Evolutionary conservation across 2,888 invertebrate species (phyloP), one percentile per base, ranked within the genome.

Genomic region (Cyaniris semiargus): DNA sequence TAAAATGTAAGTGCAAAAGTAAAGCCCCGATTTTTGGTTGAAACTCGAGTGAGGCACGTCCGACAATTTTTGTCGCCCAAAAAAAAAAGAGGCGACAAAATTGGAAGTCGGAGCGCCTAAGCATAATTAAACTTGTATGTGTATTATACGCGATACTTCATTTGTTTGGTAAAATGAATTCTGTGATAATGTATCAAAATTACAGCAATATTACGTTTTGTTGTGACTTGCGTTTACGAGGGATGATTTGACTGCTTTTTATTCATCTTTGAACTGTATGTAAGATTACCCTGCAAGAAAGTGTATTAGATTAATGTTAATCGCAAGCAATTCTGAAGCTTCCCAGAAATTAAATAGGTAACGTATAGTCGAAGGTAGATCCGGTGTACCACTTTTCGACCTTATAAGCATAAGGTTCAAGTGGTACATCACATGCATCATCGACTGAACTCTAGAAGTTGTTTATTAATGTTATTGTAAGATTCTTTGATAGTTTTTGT

Each of bases 21-120:
- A 88, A 86, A 83, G 85, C 81, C 84, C 83, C 82, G 78, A 83
- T 86, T 86, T 76, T 80, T 72, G 27, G 38, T 76, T 76, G 31
- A 71, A 34, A 70, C 18, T 75, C 53, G 56, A 71, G 60, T 60
- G 53, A 60, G 60, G 23, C 60, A 23, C n/a, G 7, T 58, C 21
- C 1, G 21, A 21, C 58, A 21, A 58, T 21, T 60, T 23, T 15
- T 10, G 60, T 60, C 23, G 60, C 23, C 23, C 10, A 23, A 60
- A 44, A 44, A 60, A 44, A 44, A 15, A 10, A 23, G 6, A 7
- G 13, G 66, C 66, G 31, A 27, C 66, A 31, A 31, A 27, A 15
- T 31, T 66, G 15, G 27, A 27, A 23, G 4, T 23, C 10, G 60
- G 23, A 60, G 13, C 60, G 60, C 60, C 60, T 60, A 13, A 60